Evolutionary conservation across 1,140 invertebrate species (phyloP).

Genomic region (Aphaenogaster ashmeadi): DNA sequence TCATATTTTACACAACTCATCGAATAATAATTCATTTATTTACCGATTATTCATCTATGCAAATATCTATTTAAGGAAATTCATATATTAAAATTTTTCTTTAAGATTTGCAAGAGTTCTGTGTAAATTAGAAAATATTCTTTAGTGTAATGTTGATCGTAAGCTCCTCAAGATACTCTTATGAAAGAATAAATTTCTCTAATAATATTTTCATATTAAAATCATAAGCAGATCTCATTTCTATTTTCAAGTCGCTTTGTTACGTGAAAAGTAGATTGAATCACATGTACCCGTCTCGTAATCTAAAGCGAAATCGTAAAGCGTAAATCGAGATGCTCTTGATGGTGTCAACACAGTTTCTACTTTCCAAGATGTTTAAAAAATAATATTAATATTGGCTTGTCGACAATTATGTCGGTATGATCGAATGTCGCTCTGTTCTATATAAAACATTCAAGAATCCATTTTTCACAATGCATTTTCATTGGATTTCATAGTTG

Average conservation of each 20-base stretch:
- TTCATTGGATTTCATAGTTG: neutral
- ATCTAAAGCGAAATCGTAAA: constrained; percentile 18
- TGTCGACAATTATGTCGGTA: neutral
- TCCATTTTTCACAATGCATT: neutral
- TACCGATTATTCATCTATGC: constrained; percentile 1
- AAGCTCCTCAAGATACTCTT: neutral
- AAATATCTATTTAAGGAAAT: neutral
- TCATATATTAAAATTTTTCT: neutral
- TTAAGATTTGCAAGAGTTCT: neutral
- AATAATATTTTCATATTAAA: constrained; percentile 10
- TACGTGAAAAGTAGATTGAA: constrained; percentile 46
- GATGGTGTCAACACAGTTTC: constrained; percentile 39
- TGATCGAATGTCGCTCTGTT: neutral
- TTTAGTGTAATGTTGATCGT: neutral
- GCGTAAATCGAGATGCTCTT: constrained; percentile 19
- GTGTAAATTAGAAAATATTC: neutral
- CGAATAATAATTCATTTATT: constrained; percentile 17
- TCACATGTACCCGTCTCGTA: constrained; percentile 10
- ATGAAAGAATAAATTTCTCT: constrained; percentile 8
- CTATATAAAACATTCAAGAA: neutral
- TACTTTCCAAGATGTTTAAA: neutral
- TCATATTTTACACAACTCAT: neutral
- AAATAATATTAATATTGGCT: neutral
- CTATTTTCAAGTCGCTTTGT: neutral
- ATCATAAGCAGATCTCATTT: constrained; percentile 8